Conservation (phyloP, 2,888 invertebrate genomes). For the Criorhina ranunculi region DNA sequence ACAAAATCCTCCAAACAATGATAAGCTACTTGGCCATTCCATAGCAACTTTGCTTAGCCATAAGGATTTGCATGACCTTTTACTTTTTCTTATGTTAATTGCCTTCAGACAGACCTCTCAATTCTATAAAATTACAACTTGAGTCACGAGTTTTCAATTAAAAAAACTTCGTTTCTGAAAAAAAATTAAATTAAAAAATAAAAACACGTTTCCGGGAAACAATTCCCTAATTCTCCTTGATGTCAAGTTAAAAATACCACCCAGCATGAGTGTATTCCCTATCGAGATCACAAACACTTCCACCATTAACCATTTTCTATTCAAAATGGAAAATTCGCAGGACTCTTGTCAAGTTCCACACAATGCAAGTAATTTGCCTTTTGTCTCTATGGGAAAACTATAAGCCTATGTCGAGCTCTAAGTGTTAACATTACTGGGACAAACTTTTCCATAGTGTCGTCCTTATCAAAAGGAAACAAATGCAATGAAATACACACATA, state of each 20-base stretch:
- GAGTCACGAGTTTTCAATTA: no score
- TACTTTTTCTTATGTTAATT: no score
- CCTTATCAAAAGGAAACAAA: slow-evolving; percentile 44
- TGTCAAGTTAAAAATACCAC: not conserved
- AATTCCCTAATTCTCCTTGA: not conserved
- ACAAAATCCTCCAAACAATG: no score
- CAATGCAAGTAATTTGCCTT: slow-evolving; percentile 17
- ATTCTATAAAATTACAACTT: no score
- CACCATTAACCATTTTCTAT: slow-evolving; percentile 11
- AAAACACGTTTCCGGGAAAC: not conserved
- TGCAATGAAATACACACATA: slow-evolving; percentile 36
- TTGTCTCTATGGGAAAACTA: slow-evolving; percentile 22
- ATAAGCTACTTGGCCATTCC: no score
- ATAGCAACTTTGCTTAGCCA: no score
- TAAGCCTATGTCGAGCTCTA: slow-evolving; percentile 4
- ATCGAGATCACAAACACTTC: slow-evolving; percentile 10
- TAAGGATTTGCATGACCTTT: no score
- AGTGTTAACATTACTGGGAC: slow-evolving; percentile 49
- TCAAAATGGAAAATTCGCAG: not conserved
- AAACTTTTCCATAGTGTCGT: slow-evolving; percentile 49
- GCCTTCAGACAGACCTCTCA: no score
- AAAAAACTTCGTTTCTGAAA: no score
- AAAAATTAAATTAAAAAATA: not conserved
- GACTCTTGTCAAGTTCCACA: not conserved
- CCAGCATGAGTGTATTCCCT: not conserved